Conservation (phyloP, 2,797 vertebrate species). For the Pseudocheirus occidentalis region DNA sequence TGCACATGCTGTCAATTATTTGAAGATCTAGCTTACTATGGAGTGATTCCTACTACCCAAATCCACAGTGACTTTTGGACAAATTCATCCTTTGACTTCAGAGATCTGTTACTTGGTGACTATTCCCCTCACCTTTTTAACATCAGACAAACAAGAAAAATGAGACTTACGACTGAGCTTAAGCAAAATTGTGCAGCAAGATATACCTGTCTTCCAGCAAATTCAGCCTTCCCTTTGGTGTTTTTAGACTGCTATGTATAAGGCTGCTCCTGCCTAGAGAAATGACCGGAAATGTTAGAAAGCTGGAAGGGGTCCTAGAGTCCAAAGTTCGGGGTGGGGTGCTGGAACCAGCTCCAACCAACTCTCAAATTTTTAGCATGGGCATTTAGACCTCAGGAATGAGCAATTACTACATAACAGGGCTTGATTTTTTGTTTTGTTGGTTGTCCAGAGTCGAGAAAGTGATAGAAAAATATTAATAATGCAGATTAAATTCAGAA, state of each 20-base stretch:
- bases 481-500: not conserved
- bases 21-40: not conserved
- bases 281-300: not conserved
- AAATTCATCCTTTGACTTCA: constrained; percentile 22
- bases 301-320: not conserved
- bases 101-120: not conserved
- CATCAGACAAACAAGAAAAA: not conserved
- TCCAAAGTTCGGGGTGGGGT: not conserved
- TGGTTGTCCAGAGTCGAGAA: not conserved
- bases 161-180: not conserved
- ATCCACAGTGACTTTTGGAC: not conserved
- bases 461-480: not conserved
- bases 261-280: not conserved
- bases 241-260: not conserved
- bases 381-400: not conserved
- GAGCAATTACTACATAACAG: not conserved
- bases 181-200: not conserved
- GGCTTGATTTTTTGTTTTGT: not conserved
- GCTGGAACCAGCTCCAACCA: not conserved
- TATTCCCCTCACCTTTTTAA: not conserved
- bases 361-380: not conserved
- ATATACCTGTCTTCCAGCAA: not conserved
- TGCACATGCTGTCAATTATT: not conserved
- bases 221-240: not conserved
- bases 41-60: not conserved